phyloP scores from a whole-genome alignment of 1,140 invertebrate species.

The Aphaenogaster floridana region DNA sequence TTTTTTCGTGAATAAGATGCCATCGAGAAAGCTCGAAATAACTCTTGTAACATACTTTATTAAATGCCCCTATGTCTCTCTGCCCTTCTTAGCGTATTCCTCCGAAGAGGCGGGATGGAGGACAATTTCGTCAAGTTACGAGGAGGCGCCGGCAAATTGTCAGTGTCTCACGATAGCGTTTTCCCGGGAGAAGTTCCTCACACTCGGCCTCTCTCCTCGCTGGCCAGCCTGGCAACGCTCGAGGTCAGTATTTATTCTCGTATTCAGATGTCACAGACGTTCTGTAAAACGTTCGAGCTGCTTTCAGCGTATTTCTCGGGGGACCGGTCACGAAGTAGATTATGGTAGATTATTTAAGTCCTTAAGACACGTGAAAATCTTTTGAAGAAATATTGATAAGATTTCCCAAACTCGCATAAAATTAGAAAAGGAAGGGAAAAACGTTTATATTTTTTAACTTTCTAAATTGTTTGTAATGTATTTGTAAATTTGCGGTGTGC shows the following conservation, averaged over 20 bases:
- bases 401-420: background rate
- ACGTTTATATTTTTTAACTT: background rate
- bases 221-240: conserved; percentile 82
- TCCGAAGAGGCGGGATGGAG: conserved; percentile 77
- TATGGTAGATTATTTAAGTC: conserved; percentile 20
- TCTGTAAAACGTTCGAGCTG: background rate
- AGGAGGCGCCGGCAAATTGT: conserved; percentile 86
- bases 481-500: background rate
- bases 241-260: conserved; percentile 80
- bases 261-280: conserved; percentile 46
- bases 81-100: conserved; percentile 77
- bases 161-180: conserved; percentile 93
- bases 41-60: background rate
- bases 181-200: conserved; percentile 89
- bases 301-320: conserved; percentile 29
- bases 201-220: conserved; percentile 83
- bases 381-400: conserved; percentile 3
- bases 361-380: background rate
- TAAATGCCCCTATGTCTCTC: background rate
- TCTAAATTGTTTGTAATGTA: too few species aligned
- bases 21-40: background rate
- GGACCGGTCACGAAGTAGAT: background rate
- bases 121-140: conserved; percentile 83
- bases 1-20: background rate
- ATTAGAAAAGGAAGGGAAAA: background rate